A percentile compares a stretch with the other conserved stretches of the same genome.
Evolutionary conservation across 2,113 vertebrate species (phyloP).

Genomic region (Poecilia latipinna): DNA sequence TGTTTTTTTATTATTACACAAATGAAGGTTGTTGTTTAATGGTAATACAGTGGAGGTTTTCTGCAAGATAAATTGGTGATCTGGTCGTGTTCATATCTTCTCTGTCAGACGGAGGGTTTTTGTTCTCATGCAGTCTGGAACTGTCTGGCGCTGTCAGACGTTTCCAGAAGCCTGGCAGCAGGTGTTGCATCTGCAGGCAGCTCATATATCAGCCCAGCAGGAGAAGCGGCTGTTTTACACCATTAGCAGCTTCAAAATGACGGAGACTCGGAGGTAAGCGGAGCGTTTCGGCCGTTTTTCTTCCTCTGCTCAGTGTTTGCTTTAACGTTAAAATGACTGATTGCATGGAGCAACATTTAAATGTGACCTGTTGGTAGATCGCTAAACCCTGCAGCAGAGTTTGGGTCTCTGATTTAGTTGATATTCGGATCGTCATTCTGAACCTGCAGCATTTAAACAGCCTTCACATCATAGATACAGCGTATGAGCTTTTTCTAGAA

Average conservation of each 20-base stretch:
- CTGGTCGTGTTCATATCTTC: too few relatives aligned
- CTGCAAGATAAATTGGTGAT: too few relatives aligned
- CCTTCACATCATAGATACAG: too few relatives aligned
- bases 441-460: too few relatives aligned
- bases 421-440: too few relatives aligned
- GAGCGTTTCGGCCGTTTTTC: not conserved
- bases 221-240: not conserved
- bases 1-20: too few relatives aligned
- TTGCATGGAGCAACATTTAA: constrained; percentile 3
- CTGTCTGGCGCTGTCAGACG: constrained; percentile 67
- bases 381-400: not conserved
- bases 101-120: too few relatives aligned
- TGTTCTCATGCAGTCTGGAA: constrained; percentile 25
- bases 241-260: constrained; percentile 32
- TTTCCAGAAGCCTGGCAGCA: constrained; percentile 56
- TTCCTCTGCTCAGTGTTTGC: not conserved
- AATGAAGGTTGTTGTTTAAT: too few relatives aligned
- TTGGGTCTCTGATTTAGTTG: not conserved
- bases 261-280: constrained; percentile 55
- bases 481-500: too few relatives aligned
- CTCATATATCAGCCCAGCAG: constrained; percentile 24
- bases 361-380: constrained; percentile 1
- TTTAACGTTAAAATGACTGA: not conserved
- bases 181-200: constrained; percentile 36
- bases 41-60: too few relatives aligned